Evolutionary conservation across 2,113 vertebrate genomes (phyloP), one percentile per base, ranked within the genome.

Genomic region (Centropristis striata): DNA sequence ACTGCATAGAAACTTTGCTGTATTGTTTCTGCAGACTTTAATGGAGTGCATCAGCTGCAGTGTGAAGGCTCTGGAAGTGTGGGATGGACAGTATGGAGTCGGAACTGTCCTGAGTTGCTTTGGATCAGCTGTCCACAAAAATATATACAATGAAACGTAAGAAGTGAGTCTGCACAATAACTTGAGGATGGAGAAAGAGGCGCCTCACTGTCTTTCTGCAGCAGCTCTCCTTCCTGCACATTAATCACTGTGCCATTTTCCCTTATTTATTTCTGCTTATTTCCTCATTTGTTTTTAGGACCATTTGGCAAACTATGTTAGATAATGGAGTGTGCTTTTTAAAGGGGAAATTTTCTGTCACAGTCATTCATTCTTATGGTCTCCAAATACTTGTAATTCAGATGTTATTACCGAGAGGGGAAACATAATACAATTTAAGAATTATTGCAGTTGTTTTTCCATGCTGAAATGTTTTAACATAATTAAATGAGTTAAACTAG

Each of bases 11-110:
- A 76, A 80, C 73, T 81, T 89, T 71, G 36, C 60, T 20, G 36
- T 50, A 27, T 73, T 63, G 54, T 73, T 72, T 78, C 75, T 39
- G 63, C 42, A 70, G 72, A 79, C 68, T 61, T 69, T 69, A 61
- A 70, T 71, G 47, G 54, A 54, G 53, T 63, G 60, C 58, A 72
- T 71, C 53, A 65, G 42, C 55, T 59, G 50, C 59, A 37, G 71
- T 21, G 32, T 55, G 47, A 80, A 55, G 66, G 49, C 13, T 72
- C 41, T 51, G 41, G n/a, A 54, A 58, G 27, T 36, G 42, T 21
- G 4, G 10, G 44, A 32, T 32, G 32, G 32, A 75, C 71, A 77
- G 37, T 11, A 13, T 63, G 68, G 16, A 69, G 53, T 36, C 59
- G 28, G 41, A 36, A 18, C 20, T 68, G 50, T 27, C 47, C 46